These are phyloP conservation scores for Laticauda colubrina DNA, from an alignment of 2,113 vertebrate species.

Conservation along the genomic window DNA sequence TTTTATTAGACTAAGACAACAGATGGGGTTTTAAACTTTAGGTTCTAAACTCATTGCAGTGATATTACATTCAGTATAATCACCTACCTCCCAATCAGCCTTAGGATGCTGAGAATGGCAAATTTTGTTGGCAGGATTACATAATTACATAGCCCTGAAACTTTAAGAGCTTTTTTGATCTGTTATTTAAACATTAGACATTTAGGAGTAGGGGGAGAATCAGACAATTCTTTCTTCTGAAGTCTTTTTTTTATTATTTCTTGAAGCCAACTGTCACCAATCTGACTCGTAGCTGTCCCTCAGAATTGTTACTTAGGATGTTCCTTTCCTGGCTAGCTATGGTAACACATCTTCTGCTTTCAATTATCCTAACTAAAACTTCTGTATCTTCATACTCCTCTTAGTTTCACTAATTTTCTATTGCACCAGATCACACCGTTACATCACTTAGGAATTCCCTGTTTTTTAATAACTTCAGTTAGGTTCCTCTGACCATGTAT, in stretches of 20 bases:
- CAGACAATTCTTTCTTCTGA: neutral
- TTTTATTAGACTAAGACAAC: neutral
- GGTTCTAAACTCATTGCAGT: neutral
- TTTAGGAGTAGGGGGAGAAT: neutral
- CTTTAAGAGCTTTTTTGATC: neutral
- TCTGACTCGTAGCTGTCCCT: neutral
- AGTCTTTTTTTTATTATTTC: neutral
- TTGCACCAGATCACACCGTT: neutral
- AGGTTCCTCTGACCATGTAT: neutral
- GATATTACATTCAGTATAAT: neutral
- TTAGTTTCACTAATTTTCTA: neutral
- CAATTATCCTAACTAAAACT: neutral
- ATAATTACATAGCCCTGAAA: neutral
- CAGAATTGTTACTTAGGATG: neutral
- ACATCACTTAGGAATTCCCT: neutral
- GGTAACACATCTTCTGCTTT: neutral
- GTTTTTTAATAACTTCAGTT: neutral
- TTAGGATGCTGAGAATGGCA: neutral
- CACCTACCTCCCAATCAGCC: neutral
- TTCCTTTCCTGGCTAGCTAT: neutral
- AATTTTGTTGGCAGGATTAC: neutral
- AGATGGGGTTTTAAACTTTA: neutral
- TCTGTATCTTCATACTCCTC: neutral
- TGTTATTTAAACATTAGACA: neutral
- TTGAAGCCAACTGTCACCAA: neutral